phyloP scores from a whole-genome alignment of 2,797 vertebrate genomes.

The Thripadectes ignobilis region DNA sequence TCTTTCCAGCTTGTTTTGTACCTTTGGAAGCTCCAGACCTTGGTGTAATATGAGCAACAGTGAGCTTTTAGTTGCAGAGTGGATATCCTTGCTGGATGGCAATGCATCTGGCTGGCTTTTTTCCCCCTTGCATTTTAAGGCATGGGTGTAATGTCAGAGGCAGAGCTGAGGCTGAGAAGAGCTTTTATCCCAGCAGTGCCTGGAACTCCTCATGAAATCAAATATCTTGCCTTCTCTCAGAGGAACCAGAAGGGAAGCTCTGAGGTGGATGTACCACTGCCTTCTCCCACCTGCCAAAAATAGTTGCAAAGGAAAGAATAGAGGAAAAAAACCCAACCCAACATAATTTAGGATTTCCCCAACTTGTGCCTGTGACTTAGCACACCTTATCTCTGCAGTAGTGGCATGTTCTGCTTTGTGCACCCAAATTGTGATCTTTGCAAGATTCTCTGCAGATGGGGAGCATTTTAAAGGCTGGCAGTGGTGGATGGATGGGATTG shows the following conservation, averaged over 20 bases:
- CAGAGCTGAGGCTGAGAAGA: not conserved
- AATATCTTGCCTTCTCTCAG: slow-evolving; percentile 6
- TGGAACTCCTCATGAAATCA: slow-evolving; percentile 45
- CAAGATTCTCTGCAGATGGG: not conserved
- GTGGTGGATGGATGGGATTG: accelerated
- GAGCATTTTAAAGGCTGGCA: not conserved
- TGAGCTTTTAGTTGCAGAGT: slow-evolving; percentile 4
- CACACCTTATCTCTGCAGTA: accelerated
- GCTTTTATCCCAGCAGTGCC: slow-evolving; percentile 43
- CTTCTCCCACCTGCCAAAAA: slow-evolving; percentile 2
- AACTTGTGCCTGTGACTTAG: accelerated
- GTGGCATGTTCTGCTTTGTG: accelerated
- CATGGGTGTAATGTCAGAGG: slow-evolving; percentile 11
- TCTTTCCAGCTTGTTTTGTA: not conserved
- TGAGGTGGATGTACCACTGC: not conserved
- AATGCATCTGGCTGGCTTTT: not conserved
- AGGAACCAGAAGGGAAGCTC: slow-evolving; percentile 39
- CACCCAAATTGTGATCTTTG: accelerated
- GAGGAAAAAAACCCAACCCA: accelerated
- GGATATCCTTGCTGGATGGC: slow-evolving; percentile 4
- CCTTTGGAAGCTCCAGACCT: not conserved
- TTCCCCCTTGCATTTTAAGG: not conserved
- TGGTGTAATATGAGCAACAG: not conserved
- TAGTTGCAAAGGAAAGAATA: not conserved
- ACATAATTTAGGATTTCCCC: not conserved